Evolutionary conservation across 2,113 vertebrate species (phyloP), one percentile per base, ranked within the genome.

Genomic region (Macrotus californicus): DNA sequence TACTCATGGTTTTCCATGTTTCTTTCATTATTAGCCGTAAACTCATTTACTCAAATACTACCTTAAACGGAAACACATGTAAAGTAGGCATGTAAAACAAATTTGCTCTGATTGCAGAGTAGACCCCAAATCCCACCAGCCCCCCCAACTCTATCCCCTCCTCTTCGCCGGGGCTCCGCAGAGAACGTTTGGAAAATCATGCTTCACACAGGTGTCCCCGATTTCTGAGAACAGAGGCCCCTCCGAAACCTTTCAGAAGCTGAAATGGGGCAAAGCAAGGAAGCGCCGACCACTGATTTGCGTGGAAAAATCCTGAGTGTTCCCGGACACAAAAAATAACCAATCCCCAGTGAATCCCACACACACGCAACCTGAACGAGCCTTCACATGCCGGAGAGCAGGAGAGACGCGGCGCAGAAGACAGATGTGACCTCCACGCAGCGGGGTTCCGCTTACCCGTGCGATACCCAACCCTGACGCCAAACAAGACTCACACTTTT

Each of bases 131-230:
- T 5, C 43, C 26, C 7, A 72, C 2, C 26, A 31, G 12, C 1
- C 64, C 26, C 19, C 19, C 31, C 41, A 59, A 5, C 4, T 2
- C 34, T 43, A 85, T 34, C 0, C 8, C 4, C 31, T 16, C 3
- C 22, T 1, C 36, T 1, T 46, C 3, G 0, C 6, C 0, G 1
- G 21, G 29, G 26, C 24, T 29, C 14, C 7, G 12, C 4, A 34
- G 52, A 59, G 7, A 2, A 18, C 4, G 16, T 54, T 48, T 31
- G 24, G 39, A n/a, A 95, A 95, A 36, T 41, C 24, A 3, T 29
- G 7, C 24, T 61, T 24, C 18, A 6, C 41, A 29, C 24, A 59
- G 52, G 36, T 16, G 15, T 56, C 52, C 50, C 36, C 22, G 6
- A n/a, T 16, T 36, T 22, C 52, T 26, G 52, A 18, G 39, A 36